phyloP scores from a whole-genome alignment of 1,140 invertebrate genomes.

The Monochamus saltuarius region DNA sequence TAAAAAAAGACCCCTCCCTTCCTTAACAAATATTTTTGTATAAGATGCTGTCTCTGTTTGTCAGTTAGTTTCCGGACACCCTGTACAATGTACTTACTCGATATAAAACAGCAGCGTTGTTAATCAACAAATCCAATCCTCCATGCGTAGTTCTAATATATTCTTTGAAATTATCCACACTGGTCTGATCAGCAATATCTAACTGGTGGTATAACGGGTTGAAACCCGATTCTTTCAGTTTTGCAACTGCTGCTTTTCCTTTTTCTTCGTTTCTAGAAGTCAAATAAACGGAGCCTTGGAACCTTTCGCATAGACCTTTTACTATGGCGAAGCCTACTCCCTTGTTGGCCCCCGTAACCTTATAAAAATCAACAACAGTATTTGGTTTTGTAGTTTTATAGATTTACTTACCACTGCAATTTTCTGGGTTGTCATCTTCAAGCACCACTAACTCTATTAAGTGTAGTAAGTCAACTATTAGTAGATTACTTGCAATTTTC shows the following conservation, averaged over 20 bases:
- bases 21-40: too few species aligned
- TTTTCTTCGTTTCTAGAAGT: slow-evolving; percentile 57
- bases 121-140: slow-evolving; percentile 45
- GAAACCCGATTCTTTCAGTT: slow-evolving; percentile 54
- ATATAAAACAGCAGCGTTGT: slow-evolving; percentile 82
- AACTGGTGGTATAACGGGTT: slow-evolving; percentile 61
- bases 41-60: too few species aligned
- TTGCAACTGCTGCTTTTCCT: slow-evolving; percentile 56
- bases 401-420: too few species aligned
- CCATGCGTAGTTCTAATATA: slow-evolving; percentile 37
- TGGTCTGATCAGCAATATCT: slow-evolving; percentile 58
- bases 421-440: too few species aligned
- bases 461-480: too few species aligned
- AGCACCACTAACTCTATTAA: too few species aligned
- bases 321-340: slow-evolving; percentile 71
- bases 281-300: slow-evolving; percentile 59
- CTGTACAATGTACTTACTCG: slow-evolving; percentile 55
- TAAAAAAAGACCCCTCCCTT: too few species aligned
- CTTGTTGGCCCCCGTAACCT: slow-evolving; percentile 71
- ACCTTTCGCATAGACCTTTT: slow-evolving; percentile 59
- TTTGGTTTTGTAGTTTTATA: too few species aligned
- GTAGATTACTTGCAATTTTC: too few species aligned
- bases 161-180: slow-evolving; percentile 55
- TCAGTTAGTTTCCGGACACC: too few species aligned
- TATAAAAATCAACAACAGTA: too few species aligned